These are phyloP conservation scores for Acronicta aceris DNA, from an alignment of 2,888 invertebrate genomes.

Conservation along the genomic window DNA sequence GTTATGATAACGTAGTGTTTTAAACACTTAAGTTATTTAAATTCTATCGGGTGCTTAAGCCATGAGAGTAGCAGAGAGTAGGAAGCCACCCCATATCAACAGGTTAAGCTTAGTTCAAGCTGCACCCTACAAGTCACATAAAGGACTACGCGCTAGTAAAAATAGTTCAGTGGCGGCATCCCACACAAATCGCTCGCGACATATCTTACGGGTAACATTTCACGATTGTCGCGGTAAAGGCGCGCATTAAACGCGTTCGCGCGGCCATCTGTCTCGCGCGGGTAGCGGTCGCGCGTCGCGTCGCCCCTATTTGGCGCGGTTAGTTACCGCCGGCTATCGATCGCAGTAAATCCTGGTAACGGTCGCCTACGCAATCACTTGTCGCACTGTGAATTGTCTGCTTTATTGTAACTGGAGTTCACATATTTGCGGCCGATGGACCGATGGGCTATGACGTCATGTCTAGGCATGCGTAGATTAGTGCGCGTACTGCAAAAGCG, in stretches of 20 bases:
- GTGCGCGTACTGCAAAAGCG: not conserved
- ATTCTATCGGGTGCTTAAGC: too few relatives aligned
- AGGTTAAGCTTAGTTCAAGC: not conserved
- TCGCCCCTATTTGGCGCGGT: conserved; percentile 63
- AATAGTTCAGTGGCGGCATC: conserved; percentile 52
- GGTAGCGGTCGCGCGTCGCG: conserved; percentile 34
- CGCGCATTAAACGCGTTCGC: conserved; percentile 57
- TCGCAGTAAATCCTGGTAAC: conserved; percentile 68
- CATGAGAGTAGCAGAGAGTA: too few relatives aligned
- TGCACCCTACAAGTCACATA: not conserved
- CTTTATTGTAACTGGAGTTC: conserved; percentile 60
- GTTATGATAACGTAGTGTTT: too few relatives aligned
- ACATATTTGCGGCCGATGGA: conserved; percentile 31
- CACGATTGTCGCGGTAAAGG: conserved; percentile 56
- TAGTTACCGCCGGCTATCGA: conserved; percentile 64
- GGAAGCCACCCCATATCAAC: too few relatives aligned
- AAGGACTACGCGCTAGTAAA: conserved; percentile 10
- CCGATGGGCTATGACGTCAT: conserved; percentile 12
- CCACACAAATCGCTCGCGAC: conserved; percentile 62
- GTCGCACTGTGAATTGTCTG: conserved; percentile 60
- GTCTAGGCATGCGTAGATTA: conserved; percentile 7
- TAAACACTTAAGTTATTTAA: too few relatives aligned
- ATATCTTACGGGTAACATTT: conserved; percentile 54
- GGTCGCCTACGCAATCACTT: conserved; percentile 63
- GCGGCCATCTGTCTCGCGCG: conserved; percentile 65